Conservation (phyloP, 2,113 vertebrate genomes). For the Uria aalge region DNA sequence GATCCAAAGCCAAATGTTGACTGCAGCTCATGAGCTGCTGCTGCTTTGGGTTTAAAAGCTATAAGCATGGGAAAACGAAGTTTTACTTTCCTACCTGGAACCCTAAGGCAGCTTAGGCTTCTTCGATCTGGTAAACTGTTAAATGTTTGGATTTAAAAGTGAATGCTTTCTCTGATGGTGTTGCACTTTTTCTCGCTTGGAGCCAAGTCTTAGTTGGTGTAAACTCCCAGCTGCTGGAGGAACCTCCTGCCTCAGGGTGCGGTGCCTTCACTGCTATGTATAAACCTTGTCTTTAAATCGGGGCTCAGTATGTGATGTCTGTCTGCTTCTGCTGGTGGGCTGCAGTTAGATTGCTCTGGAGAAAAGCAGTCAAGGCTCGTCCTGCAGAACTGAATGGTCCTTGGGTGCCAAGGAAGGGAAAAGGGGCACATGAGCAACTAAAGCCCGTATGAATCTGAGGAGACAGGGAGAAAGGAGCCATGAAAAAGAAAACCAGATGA, state of each 20-base stretch:
- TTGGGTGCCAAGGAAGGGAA: neutral
- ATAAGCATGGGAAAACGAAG: neutral
- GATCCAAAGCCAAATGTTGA: neutral
- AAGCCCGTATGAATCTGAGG: accelerated
- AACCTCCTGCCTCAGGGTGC: neutral
- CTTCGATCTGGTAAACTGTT: neutral
- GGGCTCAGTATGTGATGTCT: neutral
- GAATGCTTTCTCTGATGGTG: neutral
- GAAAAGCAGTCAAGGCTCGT: neutral
- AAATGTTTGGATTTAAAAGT: neutral
- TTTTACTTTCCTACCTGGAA: neutral
- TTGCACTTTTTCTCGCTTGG: neutral
- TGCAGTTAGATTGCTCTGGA: neutral
- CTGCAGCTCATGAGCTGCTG: neutral
- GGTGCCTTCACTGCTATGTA: accelerated
- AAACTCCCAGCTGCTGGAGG: neutral
- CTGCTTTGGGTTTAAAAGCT: neutral
- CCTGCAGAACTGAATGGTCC: neutral
- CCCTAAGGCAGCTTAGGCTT: neutral
- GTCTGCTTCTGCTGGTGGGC: neutral
- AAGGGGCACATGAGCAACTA: accelerated
- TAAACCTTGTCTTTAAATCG: neutral
- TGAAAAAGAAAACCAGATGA: neutral
- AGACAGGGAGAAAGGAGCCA: neutral
- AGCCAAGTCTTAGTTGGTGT: neutral